Conservation (phyloP, 2,888 invertebrate species). For the Hesperia comma region DNA sequence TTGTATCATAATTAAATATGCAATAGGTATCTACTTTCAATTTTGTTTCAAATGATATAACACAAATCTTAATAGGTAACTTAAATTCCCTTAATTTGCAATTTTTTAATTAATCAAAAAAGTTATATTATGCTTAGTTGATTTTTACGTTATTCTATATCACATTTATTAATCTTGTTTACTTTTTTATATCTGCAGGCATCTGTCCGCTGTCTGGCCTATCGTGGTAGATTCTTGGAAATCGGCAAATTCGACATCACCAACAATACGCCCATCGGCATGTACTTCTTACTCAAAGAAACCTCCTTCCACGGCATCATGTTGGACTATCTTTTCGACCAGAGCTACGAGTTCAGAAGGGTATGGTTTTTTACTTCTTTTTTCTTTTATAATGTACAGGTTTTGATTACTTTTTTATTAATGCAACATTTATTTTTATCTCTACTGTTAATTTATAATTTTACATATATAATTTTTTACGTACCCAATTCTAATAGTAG, state of each 20-base stretch:
- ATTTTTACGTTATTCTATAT: not conserved
- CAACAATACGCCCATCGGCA: conserved; percentile 86
- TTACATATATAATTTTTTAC: too few relatives aligned
- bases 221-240: conserved; percentile 88
- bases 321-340: conserved; percentile 79
- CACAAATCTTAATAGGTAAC: too few relatives aligned
- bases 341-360: conserved; percentile 67
- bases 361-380: conserved; percentile 49
- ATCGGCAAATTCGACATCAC: conserved; percentile 91
- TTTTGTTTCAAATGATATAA: too few relatives aligned
- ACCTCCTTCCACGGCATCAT: conserved; percentile 83
- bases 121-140: not conserved
- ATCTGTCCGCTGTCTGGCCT: conserved; percentile 79
- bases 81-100: too few relatives aligned
- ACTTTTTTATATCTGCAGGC: conserved; percentile 55
- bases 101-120: conserved; percentile 5
- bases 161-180: too few relatives aligned
- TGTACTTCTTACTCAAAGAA: conserved; percentile 87
- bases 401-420: too few relatives aligned
- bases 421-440: not conserved
- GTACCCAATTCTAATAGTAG: too few relatives aligned
- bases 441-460: not conserved
- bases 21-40: too few relatives aligned
- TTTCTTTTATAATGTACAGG: too few relatives aligned
- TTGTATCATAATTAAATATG: too few relatives aligned